Percentiles rank a stretch among this genome's conserved stretches.
phyloP scores from a whole-genome alignment of 2,797 vertebrate species.

The Cottoperca gobio region DNA sequence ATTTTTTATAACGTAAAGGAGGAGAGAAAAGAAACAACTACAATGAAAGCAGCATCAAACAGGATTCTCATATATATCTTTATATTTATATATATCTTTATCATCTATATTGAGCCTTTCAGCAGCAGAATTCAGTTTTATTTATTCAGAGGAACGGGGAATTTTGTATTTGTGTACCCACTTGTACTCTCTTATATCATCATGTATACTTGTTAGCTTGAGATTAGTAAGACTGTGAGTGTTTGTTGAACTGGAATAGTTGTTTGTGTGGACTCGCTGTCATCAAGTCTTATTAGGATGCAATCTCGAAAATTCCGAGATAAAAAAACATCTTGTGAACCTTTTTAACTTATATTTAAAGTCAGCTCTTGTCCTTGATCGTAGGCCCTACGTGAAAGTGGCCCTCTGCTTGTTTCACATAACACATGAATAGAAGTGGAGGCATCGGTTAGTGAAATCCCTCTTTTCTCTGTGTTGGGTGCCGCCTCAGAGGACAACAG shows the following conservation, averaged over 20 bases:
- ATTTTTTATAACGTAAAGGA: background rate
- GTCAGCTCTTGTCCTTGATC: conserved; percentile 27
- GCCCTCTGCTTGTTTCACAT: background rate
- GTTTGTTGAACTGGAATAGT: conserved; percentile 1
- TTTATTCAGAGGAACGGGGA: background rate
- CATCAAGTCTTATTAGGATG: background rate
- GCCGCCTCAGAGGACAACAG: background rate
- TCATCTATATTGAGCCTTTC: background rate
- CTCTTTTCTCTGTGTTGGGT: background rate
- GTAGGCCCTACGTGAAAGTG: background rate
- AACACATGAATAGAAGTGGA: background rate
- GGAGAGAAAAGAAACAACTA: background rate
- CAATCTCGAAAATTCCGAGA: background rate
- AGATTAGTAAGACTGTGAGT: background rate
- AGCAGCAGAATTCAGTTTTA: background rate
- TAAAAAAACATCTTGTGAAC: background rate
- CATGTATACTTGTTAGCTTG: conserved; percentile 14
- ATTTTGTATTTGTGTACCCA: conserved; percentile 10
- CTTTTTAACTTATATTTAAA: background rate
- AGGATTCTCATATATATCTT: background rate
- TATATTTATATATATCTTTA: no score
- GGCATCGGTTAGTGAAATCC: background rate
- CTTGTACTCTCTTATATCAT: conserved; percentile 19
- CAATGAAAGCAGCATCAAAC: background rate
- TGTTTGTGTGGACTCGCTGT: background rate